These are phyloP conservation scores for Megaleporinus macrocephalus DNA, from an alignment of 2,113 vertebrate genomes.

Conservation along the genomic window DNA sequence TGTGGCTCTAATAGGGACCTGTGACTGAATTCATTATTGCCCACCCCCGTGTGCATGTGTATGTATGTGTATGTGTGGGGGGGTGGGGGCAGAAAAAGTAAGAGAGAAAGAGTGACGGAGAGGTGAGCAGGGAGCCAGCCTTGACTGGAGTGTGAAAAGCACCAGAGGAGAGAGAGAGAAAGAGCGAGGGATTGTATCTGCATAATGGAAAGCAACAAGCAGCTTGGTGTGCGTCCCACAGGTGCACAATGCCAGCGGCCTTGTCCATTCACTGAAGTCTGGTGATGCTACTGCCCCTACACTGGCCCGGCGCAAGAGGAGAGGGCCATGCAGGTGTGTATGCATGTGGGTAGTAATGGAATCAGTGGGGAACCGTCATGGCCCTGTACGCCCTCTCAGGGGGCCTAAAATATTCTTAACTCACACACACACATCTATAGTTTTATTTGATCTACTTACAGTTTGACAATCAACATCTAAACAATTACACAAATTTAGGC, in stretches of 20 bases:
- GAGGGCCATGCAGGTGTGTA: background rate
- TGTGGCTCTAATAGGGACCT: conserved; percentile 1
- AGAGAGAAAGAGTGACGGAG: conserved; percentile 1
- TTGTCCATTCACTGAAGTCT: background rate
- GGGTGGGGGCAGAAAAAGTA: background rate
- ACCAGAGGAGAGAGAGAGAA: conserved; percentile 14
- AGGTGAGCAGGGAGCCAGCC: background rate
- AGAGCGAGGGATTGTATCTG: background rate
- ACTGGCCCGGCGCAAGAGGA: background rate
- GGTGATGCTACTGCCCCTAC: background rate
- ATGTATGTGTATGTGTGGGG: no score
- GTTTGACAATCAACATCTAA: no score
- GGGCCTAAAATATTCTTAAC: no score
- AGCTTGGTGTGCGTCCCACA: background rate
- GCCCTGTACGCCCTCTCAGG: no score
- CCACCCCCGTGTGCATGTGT: conserved; percentile 16
- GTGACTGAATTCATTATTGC: conserved; percentile 40
- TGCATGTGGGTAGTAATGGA: background rate
- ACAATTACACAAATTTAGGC: no score
- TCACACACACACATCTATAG: no score
- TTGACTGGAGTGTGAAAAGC: background rate
- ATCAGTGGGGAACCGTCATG: no score
- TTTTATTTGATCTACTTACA: no score
- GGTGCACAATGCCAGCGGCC: background rate
- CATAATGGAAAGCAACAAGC: background rate